Evolutionary conservation across 30 jellyfish, hydroid and myxozoan species (phyloP).

Genomic region (Hydractinia echinata): DNA sequence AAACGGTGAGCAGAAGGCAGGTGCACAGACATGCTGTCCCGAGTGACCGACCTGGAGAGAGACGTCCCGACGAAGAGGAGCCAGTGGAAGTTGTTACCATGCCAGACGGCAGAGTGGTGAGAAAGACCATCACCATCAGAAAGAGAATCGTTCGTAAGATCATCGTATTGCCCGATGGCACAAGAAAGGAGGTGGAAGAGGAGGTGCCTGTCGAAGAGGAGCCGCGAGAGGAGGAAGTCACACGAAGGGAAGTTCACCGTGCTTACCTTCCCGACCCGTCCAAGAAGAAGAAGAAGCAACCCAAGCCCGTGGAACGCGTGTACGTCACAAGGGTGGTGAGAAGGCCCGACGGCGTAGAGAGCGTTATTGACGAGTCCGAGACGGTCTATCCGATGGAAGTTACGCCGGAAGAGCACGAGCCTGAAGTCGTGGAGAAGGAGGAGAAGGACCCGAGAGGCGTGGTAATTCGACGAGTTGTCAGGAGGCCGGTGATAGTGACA

Average conservation of each 20-base stretch:
- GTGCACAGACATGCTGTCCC: conserved; percentile 12
- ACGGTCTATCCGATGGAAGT: conserved; percentile 54
- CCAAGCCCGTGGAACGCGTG: conserved; percentile 63
- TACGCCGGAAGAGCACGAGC: conserved; percentile 54
- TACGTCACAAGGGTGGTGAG: conserved; percentile 56
- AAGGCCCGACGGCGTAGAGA: conserved; percentile 64
- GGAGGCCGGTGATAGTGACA: conserved; percentile 34
- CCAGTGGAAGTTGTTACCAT: conserved; percentile 10
- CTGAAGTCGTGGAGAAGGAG: conserved; percentile 36
- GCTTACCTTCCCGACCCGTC: conserved; percentile 10
- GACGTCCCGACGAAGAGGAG: conserved; percentile 25
- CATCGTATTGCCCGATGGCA: conserved; percentile 48
- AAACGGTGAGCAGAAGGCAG: neutral
- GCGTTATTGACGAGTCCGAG: conserved; percentile 57
- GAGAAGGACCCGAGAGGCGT: conserved; percentile 35
- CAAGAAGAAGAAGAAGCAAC: conserved; percentile 12
- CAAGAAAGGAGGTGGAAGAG: conserved; percentile 56
- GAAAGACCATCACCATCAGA: conserved; percentile 53
- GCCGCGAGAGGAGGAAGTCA: conserved; percentile 31
- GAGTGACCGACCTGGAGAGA: neutral
- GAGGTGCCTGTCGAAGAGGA: conserved; percentile 49
- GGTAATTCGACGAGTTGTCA: conserved; percentile 25
- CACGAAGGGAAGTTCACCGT: conserved; percentile 5
- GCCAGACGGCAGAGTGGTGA: conserved; percentile 34
- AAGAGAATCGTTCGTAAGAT: conserved; percentile 51